These are phyloP conservation scores for Fistularia tabacaria DNA, from an alignment of 2,797 vertebrate genomes.

Conservation along the genomic window DNA sequence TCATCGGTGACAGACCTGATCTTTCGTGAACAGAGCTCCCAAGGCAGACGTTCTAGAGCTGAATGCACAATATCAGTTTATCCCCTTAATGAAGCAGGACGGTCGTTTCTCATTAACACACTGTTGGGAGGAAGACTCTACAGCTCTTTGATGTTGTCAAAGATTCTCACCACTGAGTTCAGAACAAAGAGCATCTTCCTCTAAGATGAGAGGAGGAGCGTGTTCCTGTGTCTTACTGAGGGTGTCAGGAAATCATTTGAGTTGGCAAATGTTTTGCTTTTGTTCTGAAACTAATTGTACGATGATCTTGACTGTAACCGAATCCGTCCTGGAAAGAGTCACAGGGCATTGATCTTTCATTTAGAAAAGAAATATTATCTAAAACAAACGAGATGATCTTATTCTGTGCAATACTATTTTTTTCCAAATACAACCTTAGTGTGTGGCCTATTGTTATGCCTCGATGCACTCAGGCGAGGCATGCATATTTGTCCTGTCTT, in stretches of 20 bases:
- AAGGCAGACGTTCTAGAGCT: conserved; percentile 34
- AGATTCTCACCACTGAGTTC: conserved; percentile 68
- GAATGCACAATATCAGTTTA: conserved; percentile 30
- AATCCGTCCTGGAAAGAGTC: conserved; percentile 35
- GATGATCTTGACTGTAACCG: conserved; percentile 25
- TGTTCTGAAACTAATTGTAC: conserved; percentile 51
- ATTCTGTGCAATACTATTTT: too few species aligned
- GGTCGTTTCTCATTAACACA: conserved; percentile 70
- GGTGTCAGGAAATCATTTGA: conserved; percentile 67
- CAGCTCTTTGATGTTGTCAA: conserved; percentile 74
- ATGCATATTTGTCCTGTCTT: too few species aligned
- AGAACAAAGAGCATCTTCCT: conserved; percentile 74
- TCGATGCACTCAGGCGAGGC: too few species aligned
- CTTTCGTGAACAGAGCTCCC: conserved; percentile 43
- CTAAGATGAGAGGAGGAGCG: conserved; percentile 64
- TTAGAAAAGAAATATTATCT: not conserved
- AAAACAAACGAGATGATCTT: not conserved
- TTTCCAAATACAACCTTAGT: too few species aligned
- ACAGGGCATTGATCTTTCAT: conserved; percentile 21
- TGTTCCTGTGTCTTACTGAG: conserved; percentile 55
- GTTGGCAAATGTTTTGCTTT: conserved; percentile 67
- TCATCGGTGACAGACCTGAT: conserved; percentile 54
- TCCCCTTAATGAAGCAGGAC: conserved; percentile 61
- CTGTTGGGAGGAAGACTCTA: conserved; percentile 47
- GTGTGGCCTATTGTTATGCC: too few species aligned